These are phyloP conservation scores for Ypsolopha scabrella DNA, from an alignment of 2,888 invertebrate genomes.

Conservation along the genomic window DNA sequence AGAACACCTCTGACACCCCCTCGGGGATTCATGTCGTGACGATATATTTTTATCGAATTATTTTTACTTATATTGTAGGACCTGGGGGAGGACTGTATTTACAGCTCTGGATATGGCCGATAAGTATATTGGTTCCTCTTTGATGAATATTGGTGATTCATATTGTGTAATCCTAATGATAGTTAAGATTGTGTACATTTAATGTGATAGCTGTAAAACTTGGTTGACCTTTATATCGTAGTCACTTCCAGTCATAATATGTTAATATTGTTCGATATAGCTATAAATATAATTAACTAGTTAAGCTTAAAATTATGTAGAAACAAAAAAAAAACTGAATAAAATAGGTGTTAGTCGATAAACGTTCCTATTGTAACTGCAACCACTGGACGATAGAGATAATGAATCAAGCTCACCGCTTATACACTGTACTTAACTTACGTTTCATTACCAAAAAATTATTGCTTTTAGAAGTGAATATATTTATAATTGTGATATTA, in stretches of 20 bases:
- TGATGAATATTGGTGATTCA: constrained; percentile 18
- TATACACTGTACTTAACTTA: constrained; percentile 46
- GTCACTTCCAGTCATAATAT: constrained; percentile 71
- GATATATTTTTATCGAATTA: too few relatives aligned
- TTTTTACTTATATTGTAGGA: not conserved
- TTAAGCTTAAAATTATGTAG: not conserved
- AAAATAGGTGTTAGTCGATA: constrained; percentile 18
- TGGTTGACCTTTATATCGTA: constrained; percentile 56
- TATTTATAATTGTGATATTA: constrained; percentile 52
- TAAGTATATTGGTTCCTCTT: constrained; percentile 49
- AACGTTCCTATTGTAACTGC: constrained; percentile 53
- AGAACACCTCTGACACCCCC: too few relatives aligned
- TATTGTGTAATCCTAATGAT: constrained; percentile 27
- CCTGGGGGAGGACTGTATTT: constrained; percentile 4
- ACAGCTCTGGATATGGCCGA: constrained; percentile 14
- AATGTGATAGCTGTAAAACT: constrained; percentile 60
- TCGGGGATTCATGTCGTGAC: too few relatives aligned
- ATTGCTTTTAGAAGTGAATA: constrained; percentile 9
- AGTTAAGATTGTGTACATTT: constrained; percentile 27
- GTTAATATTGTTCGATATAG: constrained; percentile 10
- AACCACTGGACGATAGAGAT: constrained; percentile 29
- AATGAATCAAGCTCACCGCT: constrained; percentile 36
- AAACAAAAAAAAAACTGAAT: constrained; percentile 2
- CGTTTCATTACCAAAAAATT: constrained; percentile 21
- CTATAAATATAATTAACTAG: not conserved